Evolutionary conservation across 2,888 invertebrate genomes (phyloP).

Genomic region (Temnothorax rugatulus): DNA sequence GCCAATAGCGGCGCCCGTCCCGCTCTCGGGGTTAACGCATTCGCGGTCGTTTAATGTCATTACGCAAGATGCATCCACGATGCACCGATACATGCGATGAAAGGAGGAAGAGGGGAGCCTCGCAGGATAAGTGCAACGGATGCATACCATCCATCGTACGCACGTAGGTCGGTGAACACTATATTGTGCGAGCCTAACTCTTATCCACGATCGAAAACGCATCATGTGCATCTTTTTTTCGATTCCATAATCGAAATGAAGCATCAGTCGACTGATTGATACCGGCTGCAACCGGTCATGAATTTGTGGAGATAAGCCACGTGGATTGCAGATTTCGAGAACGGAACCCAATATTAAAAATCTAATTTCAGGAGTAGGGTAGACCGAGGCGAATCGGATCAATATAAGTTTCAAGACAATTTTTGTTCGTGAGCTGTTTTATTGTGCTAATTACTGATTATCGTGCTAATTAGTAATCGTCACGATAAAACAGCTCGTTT

Average conservation of each 20-base stretch:
- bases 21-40: constrained; percentile 63
- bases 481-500: too few species aligned
- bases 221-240: background rate
- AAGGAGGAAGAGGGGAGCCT: background rate
- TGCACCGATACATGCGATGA: constrained; percentile 36
- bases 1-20: constrained; percentile 8
- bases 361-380: background rate
- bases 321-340: constrained; percentile 23
- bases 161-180: background rate
- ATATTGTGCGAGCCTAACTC: background rate
- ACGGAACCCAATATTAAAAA: background rate
- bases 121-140: background rate
- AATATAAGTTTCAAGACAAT: too few species aligned
- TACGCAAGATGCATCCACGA: constrained; percentile 58
- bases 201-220: constrained; percentile 9
- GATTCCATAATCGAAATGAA: constrained; percentile 2
- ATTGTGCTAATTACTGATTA: too few species aligned
- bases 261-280: background rate
- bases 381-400: too few species aligned
- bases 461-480: too few species aligned
- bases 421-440: too few species aligned
- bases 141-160: background rate
- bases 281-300: constrained; percentile 1
- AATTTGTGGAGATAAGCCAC: constrained; percentile 17
- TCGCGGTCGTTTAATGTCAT: constrained; percentile 59